phyloP scores from a whole-genome alignment of 2,888 invertebrate genomes.

The Automeris io region DNA sequence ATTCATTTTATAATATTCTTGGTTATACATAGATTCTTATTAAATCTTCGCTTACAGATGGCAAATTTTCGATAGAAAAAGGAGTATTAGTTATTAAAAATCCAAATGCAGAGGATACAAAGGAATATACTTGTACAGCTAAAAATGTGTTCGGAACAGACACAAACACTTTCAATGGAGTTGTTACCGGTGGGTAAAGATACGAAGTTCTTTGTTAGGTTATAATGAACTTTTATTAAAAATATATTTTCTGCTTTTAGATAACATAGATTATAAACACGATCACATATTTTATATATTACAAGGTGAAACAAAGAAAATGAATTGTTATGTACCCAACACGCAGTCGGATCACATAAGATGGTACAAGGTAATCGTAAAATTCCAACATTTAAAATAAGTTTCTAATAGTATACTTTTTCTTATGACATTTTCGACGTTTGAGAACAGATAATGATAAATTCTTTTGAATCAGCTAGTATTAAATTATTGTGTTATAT shows the following conservation, averaged over 20 bases:
- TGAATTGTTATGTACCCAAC: not conserved
- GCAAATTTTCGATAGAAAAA: conserved; percentile 11
- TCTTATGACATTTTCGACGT: no score
- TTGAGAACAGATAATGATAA: no score
- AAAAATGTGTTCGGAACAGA: conserved; percentile 15
- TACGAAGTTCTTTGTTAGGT: not conserved
- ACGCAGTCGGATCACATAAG: not conserved
- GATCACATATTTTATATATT: not conserved
- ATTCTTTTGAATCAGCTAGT: no score
- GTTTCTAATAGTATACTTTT: no score
- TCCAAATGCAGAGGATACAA: conserved; percentile 13
- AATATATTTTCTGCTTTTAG: not conserved
- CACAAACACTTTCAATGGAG: conserved; percentile 8
- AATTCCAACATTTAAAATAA: no score
- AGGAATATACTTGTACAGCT: conserved; percentile 17
- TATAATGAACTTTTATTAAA: conserved; percentile 8
- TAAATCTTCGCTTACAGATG: no score
- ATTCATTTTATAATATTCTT: no score
- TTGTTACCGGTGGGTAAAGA: conserved; percentile 11
- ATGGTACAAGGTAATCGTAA: not conserved
- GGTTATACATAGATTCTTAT: no score
- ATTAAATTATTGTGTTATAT: no score
- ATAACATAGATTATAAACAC: not conserved
- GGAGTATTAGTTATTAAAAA: conserved; percentile 15
- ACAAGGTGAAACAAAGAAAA: conserved; percentile 11